Evolutionary conservation across 2,888 invertebrate species (phyloP), one percentile per base, ranked within the genome.

Genomic region (Dendrolimus pini): DNA sequence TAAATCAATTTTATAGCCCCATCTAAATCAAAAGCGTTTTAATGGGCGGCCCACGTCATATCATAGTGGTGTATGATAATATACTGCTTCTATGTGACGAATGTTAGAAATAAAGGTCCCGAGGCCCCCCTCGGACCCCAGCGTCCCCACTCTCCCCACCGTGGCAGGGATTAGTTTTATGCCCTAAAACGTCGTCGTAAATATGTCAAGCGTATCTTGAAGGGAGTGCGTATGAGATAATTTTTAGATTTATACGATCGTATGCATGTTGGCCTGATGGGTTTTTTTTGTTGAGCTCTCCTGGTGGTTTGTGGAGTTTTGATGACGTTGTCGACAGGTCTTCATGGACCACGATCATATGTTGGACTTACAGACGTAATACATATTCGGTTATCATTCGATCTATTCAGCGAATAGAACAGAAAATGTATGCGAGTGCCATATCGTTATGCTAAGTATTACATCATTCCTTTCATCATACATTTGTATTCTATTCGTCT

Each of bases 1-100:
- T 91, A 91, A 91, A 91, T 91, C 91, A 91, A 91, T 91, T 91
- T 91, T 91, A 91, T 91, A 85, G 91, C 86, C 90, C 89, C 89
- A 90, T 91, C 91, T 91, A 91, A 91, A 91, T 91, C 91, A 91
- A 91, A 90, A 91, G 89, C 86, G 89, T 91, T 91, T 91, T 91
- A 91, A 91, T 91, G 91, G 91, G 89, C 85, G 90, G 84, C 89
- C 89, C 91, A 80, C 91, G 91, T 91, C 91, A 91, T 91, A 91
- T 91, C 91, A 91, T 89, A 83, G 85, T 89, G 76, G 80, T 89
- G 90, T 91, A 91, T 90, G 91, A 91, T 91, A 91, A 91, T 91
- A 91, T 91, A 91, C 85, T 85, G 85, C 84, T 83, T 87, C 87
- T 90, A 91, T 91, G 91, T 91, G 91, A 91, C 91, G 91, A 91